phyloP scores from a whole-genome alignment of 2,797 vertebrate genomes.

The Girardinus metallicus region DNA sequence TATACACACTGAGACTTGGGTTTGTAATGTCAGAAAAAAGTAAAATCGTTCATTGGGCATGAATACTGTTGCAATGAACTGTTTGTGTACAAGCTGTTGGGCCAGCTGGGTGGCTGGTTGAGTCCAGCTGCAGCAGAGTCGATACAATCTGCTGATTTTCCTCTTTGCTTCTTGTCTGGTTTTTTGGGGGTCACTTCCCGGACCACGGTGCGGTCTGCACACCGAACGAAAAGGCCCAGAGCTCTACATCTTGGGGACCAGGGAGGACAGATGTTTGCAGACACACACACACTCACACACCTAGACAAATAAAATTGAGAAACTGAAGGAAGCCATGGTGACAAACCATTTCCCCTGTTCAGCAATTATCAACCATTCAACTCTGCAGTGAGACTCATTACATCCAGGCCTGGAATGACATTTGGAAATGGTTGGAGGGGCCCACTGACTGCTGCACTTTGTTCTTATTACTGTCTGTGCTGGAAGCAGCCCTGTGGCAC shows the following conservation, averaged over 20 bases:
- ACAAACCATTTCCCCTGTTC: conserved; percentile 75
- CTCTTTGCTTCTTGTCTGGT: conserved; percentile 2
- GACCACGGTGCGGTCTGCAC: background rate
- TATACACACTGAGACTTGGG: background rate
- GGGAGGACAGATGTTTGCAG: conserved; percentile 45
- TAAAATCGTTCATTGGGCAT: background rate
- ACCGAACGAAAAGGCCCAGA: conserved; percentile 7
- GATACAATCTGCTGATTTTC: background rate
- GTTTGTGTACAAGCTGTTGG: fast-evolving
- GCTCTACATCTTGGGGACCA: conserved; percentile 19
- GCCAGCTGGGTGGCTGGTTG: background rate
- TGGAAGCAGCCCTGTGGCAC: conserved; percentile 55
- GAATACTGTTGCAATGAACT: background rate
- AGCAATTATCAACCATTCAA: conserved; percentile 69
- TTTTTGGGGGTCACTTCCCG: conserved; percentile 34
- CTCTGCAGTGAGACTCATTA: conserved; percentile 69
- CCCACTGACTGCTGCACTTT: conserved; percentile 59
- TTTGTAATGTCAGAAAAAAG: background rate
- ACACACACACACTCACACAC: conserved; percentile 24
- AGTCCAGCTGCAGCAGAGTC: conserved; percentile 27
- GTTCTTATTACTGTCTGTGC: conserved; percentile 71
- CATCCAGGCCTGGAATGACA: conserved; percentile 69
- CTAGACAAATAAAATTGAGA: conserved; percentile 49
- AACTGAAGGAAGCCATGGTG: conserved; percentile 73
- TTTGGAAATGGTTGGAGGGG: conserved; percentile 75